phyloP scores from a whole-genome alignment of 2,888 invertebrate species.

The Philopedon plagiatum region DNA sequence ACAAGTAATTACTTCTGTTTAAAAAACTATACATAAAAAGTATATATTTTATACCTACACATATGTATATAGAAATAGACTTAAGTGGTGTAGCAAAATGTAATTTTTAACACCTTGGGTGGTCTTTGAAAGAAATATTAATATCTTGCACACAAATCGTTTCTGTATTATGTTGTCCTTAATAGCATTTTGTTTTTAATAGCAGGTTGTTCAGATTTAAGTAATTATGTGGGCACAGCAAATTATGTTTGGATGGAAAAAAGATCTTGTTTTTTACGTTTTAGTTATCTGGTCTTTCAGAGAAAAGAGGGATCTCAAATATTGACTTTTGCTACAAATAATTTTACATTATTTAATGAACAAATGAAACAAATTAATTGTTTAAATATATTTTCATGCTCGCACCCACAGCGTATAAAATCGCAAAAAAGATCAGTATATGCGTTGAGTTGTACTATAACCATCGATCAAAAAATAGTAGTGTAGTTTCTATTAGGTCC shows the following conservation, averaged over 20 bases:
- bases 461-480: too few relatives aligned
- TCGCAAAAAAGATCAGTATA: too few relatives aligned
- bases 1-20: slow-evolving; percentile 1
- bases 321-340: too few relatives aligned
- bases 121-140: slow-evolving; percentile 7
- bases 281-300: background rate
- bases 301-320: too few relatives aligned
- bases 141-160: slow-evolving; percentile 3
- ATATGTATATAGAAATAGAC: background rate
- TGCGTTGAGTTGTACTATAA: too few relatives aligned
- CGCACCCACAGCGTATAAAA: too few relatives aligned
- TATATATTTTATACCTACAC: slow-evolving; percentile 7
- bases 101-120: slow-evolving; percentile 25
- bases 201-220: background rate
- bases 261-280: background rate
- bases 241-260: background rate
- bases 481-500: too few relatives aligned
- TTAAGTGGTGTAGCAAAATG: slow-evolving; percentile 15
- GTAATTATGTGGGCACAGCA: background rate
- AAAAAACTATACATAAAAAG: background rate
- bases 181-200: slow-evolving; percentile 22
- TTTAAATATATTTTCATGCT: too few relatives aligned
- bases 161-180: background rate
- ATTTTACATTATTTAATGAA: too few relatives aligned
- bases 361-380: too few relatives aligned